Evolutionary conservation across 2,797 vertebrate species (phyloP).

Genomic region (Aquila chrysaetos): DNA sequence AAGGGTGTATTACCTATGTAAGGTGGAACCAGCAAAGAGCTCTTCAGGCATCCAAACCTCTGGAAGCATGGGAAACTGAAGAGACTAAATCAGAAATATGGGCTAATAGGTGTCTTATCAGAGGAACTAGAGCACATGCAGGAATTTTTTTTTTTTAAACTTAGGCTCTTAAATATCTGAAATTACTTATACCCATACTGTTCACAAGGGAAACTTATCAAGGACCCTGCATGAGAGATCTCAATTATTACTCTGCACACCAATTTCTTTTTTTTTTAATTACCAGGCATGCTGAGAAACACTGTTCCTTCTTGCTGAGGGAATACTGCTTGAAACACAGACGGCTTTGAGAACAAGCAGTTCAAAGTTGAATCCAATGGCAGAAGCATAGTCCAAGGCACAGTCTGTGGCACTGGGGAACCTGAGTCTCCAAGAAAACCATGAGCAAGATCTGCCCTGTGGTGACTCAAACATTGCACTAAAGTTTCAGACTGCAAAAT

Average conservation of each 20-base stretch:
- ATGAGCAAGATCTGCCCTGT: not conserved
- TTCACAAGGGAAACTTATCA: not conserved
- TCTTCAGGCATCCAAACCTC: not conserved
- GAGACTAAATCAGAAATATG: not conserved
- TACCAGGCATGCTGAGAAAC: slow-evolving; percentile 73
- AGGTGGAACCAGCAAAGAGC: not conserved
- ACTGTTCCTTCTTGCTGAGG: slow-evolving; percentile 74
- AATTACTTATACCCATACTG: not conserved
- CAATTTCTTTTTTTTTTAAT: not conserved
- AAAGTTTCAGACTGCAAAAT: slow-evolving; percentile 81
- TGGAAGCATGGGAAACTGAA: not conserved
- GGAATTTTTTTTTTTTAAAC: not conserved
- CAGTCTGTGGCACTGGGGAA: not conserved
- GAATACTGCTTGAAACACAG: slow-evolving; percentile 76
- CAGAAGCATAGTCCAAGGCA: slow-evolving; percentile 63
- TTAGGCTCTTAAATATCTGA: not conserved
- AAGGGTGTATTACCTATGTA: rapidly evolving
- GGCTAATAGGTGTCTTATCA: not conserved
- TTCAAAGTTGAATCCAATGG: slow-evolving; percentile 77
- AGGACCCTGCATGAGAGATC: not conserved
- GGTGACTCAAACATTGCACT: slow-evolving; percentile 27
- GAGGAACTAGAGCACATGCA: not conserved
- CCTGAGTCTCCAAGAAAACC: not conserved
- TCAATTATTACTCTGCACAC: not conserved
- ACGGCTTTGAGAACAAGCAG: slow-evolving; percentile 79